Evolutionary conservation across 2,113 vertebrate genomes (phyloP).

Genomic region (Forbesichthys agassizii): DNA sequence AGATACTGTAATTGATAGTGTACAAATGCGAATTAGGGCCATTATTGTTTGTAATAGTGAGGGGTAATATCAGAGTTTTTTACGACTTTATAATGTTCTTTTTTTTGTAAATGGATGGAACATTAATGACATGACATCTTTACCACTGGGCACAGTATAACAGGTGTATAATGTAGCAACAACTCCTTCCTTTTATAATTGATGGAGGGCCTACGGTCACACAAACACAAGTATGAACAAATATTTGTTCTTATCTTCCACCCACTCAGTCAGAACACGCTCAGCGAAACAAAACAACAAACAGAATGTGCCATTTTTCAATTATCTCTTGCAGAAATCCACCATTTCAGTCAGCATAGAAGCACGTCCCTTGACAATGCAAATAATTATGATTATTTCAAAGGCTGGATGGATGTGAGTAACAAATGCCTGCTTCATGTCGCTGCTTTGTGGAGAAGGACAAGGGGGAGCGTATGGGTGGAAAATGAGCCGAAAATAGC

Average conservation of each 20-base stretch:
- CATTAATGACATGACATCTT: neutral
- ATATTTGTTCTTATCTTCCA: conserved; percentile 1
- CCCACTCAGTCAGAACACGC: conserved; percentile 11
- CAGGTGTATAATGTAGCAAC: neutral
- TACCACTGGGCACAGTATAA: neutral
- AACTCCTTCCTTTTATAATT: conserved; percentile 1
- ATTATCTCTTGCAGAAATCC: conserved; percentile 44
- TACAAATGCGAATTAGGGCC: too few relatives aligned
- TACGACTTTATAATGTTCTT: too few relatives aligned
- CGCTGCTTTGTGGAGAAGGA: conserved; percentile 42
- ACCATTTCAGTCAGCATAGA: conserved; percentile 42
- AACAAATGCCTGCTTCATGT: conserved; percentile 61
- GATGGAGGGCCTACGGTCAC: conserved; percentile 10
- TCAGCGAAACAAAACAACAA: conserved; percentile 18
- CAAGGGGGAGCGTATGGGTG: conserved; percentile 39
- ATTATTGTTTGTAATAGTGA: too few relatives aligned
- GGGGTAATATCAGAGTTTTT: too few relatives aligned
- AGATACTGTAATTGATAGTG: too few relatives aligned
- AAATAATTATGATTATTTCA: conserved; percentile 68
- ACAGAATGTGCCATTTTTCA: neutral
- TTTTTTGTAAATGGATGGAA: too few relatives aligned
- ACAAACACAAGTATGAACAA: neutral
- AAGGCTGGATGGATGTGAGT: conserved; percentile 57
- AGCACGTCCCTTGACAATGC: conserved; percentile 50
- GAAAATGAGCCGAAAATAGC: conserved; percentile 62